A percentile compares a stretch with the other conserved stretches of the same genome.
phyloP scores from a whole-genome alignment of 2,797 vertebrate genomes.

The Crenuchus spilurus region DNA sequence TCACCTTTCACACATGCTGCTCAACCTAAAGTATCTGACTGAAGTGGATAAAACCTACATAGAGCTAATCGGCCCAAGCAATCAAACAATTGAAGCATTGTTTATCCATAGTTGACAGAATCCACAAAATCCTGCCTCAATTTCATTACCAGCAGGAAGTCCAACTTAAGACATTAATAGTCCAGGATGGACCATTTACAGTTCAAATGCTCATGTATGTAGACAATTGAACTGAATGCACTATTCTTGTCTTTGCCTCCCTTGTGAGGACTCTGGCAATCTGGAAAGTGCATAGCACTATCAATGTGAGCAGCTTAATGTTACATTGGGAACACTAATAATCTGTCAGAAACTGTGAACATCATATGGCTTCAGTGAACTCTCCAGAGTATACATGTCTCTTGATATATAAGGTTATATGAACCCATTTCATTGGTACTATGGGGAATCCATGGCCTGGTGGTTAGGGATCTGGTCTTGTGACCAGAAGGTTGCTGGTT shows the following conservation, averaged over 20 bases:
- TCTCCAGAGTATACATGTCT: too few species aligned
- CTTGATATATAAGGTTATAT: too few species aligned
- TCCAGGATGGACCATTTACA: constrained; percentile 38
- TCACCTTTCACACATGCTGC: background rate
- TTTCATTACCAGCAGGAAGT: constrained; percentile 30
- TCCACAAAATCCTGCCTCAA: constrained; percentile 25
- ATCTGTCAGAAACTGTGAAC: background rate
- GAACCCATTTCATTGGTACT: too few species aligned
- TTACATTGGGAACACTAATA: background rate
- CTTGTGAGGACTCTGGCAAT: background rate
- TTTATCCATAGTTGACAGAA: constrained; percentile 18
- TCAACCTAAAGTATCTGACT: constrained; percentile 2
- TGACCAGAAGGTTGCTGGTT: too few species aligned
- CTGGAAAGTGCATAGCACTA: background rate
- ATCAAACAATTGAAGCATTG: constrained; percentile 8
- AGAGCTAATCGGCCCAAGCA: background rate
- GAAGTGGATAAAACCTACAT: constrained; percentile 4
- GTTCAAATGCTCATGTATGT: constrained; percentile 11
- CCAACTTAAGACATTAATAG: constrained; percentile 17
- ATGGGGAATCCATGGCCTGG: too few species aligned
- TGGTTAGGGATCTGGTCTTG: too few species aligned
- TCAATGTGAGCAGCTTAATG: background rate
- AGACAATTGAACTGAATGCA: constrained; percentile 7
- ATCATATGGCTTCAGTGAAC: background rate
- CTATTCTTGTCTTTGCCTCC: background rate